A percentile compares a stretch with the other conserved stretches of the same genome.
Evolutionary conservation across 2,797 vertebrate genomes (phyloP).

Genomic region (Prionace glauca): DNA sequence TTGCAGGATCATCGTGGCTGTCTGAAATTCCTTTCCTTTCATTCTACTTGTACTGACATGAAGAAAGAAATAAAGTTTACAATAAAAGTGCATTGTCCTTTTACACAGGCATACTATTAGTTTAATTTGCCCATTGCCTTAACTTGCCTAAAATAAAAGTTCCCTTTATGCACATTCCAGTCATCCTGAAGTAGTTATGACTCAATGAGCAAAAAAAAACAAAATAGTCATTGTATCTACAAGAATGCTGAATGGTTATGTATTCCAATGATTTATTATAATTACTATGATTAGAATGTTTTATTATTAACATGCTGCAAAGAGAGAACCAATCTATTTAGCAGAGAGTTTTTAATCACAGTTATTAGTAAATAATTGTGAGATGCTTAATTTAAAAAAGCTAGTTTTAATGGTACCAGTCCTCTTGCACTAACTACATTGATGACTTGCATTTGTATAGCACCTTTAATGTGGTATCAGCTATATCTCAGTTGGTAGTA

Average conservation of each 20-base stretch:
- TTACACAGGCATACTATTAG: neutral
- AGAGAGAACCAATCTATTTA: neutral
- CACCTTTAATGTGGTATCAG: neutral
- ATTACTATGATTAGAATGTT: constrained; percentile 16
- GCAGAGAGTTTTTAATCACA: neutral
- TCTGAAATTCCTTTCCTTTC: neutral
- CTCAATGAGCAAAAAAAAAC: neutral
- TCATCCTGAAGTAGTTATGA: constrained; percentile 8
- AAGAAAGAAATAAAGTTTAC: neutral
- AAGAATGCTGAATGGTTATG: neutral
- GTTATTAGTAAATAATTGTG: neutral
- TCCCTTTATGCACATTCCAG: neutral
- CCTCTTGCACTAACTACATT: neutral
- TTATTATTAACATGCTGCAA: neutral
- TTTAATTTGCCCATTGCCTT: neutral
- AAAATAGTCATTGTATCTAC: constrained; percentile 4
- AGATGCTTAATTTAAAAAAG: neutral
- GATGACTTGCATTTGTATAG: neutral
- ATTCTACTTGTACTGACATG: neutral
- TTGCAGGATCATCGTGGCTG: neutral
- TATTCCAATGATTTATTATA: neutral
- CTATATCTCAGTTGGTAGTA: too few species aligned
- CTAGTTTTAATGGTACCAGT: neutral
- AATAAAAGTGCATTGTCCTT: neutral
- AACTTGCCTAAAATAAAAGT: neutral